These are phyloP conservation scores for Salticus scenicus DNA, from an alignment of 2,888 invertebrate species.

Conservation along the genomic window DNA sequence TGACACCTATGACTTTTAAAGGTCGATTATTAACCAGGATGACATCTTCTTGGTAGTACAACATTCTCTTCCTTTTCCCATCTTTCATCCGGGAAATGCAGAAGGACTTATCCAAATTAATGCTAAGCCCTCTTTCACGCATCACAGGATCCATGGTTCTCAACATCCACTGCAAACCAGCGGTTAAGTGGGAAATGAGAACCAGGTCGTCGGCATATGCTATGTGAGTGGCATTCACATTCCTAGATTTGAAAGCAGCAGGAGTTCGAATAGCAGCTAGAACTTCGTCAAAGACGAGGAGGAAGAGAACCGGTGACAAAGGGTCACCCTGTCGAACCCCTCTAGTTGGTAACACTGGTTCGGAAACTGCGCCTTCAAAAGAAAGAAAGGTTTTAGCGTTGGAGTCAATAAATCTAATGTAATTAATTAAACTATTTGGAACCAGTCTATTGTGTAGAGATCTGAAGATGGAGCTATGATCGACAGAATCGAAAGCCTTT, in stretches of 20 bases:
- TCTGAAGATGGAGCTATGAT: not conserved
- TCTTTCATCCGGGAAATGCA: not conserved
- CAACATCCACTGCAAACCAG: not conserved
- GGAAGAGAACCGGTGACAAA: too few species aligned
- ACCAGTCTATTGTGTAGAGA: not conserved
- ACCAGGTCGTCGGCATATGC: constrained; percentile 8
- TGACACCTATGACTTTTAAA: not conserved
- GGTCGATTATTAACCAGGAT: not conserved
- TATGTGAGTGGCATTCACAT: too few species aligned
- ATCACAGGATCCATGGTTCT: not conserved
- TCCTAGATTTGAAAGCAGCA: too few species aligned
- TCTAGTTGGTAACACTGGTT: too few species aligned
- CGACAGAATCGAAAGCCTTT: constrained; percentile 2
- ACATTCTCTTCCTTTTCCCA: not conserved
- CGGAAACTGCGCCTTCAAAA: not conserved
- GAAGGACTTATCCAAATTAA: not conserved
- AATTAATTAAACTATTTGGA: not conserved
- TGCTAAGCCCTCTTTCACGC: not conserved
- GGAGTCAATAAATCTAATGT: not conserved
- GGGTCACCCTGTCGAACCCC: too few species aligned
- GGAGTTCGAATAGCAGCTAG: too few species aligned
- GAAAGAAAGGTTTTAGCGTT: not conserved
- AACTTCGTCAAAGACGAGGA: too few species aligned
- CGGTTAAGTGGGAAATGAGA: not conserved
- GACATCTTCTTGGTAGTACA: not conserved